Conservation (phyloP, 2,888 invertebrate genomes). For the Amaurobius ferox region DNA sequence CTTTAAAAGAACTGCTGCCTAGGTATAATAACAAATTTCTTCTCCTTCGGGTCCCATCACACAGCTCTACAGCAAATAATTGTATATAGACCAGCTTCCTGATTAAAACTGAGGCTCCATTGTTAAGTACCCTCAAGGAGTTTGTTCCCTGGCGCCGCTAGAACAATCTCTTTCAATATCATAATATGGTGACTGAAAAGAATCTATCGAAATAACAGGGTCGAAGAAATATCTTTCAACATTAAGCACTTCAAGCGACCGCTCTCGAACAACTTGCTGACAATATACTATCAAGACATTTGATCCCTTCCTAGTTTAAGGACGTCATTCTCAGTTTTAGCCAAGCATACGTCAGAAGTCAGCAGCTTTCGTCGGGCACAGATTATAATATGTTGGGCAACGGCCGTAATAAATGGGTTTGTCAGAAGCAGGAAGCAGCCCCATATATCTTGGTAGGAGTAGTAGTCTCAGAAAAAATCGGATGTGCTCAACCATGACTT, state of each 20-base stretch:
- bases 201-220: neutral
- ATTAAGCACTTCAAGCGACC: neutral
- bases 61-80: neutral
- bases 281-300: constrained; percentile 31
- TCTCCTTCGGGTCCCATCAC: neutral
- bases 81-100: neutral
- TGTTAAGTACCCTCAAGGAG: neutral
- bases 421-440: constrained; percentile 8
- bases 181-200: neutral
- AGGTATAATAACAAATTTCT: neutral
- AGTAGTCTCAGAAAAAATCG: neutral
- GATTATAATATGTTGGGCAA: constrained; percentile 5
- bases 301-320: constrained; percentile 18
- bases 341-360: constrained; percentile 4
- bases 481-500: too few relatives aligned
- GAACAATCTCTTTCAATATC: constrained; percentile 2
- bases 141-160: constrained; percentile 4
- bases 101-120: neutral
- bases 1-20: too few relatives aligned
- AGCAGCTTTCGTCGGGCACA: constrained; percentile 18
- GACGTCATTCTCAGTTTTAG: constrained; percentile 13
- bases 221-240: neutral
- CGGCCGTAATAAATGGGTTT: constrained; percentile 7
- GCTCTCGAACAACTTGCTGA: constrained; percentile 14
- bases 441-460: neutral